Evolutionary conservation across 2,888 invertebrate species (phyloP).

Genomic region (Ariolimax columbianus): DNA sequence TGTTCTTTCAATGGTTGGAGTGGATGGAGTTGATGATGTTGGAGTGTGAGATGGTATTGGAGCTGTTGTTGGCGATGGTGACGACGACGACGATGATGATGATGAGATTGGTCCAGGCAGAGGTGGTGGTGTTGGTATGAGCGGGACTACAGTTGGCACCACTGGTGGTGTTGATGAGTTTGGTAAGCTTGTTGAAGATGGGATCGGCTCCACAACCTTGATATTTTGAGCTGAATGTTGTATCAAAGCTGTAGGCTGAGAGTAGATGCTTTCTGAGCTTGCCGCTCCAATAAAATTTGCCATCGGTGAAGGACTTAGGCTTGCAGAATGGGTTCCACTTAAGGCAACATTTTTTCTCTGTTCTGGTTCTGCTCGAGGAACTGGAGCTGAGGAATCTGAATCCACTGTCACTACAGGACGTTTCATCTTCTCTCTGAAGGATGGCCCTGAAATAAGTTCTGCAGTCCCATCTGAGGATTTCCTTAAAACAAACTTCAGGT

Average conservation of each 20-base stretch:
- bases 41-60: neutral
- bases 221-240: conserved; percentile 11
- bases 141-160: neutral
- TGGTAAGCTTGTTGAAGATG: neutral
- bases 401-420: neutral
- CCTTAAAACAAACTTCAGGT: conserved; percentile 43
- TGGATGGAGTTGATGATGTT: conserved; percentile 17
- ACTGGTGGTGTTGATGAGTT: neutral
- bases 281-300: neutral
- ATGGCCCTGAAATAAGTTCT: conserved; percentile 50
- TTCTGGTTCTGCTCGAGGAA: conserved; percentile 2
- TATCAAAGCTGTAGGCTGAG: neutral
- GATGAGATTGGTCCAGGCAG: neutral
- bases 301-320: neutral
- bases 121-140: conserved; percentile 8
- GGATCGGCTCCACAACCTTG: conserved; percentile 3
- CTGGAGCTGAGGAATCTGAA: neutral
- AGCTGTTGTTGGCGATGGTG: neutral
- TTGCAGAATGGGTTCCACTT: neutral
- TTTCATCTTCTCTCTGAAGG: conserved; percentile 39
- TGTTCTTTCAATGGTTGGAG: conserved; percentile 21
- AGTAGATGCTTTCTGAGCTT: neutral
- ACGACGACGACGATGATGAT: neutral
- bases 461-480: conserved; percentile 50
- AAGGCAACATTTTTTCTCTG: neutral